Evolutionary conservation across 2,797 vertebrate species (phyloP).

Genomic region (Neopelma chrysocephalum): DNA sequence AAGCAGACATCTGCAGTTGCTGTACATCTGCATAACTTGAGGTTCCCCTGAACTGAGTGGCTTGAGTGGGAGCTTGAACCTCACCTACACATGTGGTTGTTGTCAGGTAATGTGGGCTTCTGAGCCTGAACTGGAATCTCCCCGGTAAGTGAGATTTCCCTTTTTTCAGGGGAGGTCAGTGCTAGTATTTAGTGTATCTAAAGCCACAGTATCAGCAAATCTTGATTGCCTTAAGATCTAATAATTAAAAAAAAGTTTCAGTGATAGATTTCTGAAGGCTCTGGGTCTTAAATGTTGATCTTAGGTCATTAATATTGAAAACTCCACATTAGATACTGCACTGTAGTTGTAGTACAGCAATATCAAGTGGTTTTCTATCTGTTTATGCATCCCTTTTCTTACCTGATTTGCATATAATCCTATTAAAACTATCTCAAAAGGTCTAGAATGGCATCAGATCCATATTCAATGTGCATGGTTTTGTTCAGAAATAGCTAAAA

Average conservation of each 20-base stretch:
- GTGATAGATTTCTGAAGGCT: not conserved
- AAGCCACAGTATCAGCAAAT: not conserved
- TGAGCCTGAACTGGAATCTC: not conserved
- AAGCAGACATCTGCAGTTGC: not conserved
- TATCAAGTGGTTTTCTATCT: not conserved
- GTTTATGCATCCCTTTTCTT: not conserved
- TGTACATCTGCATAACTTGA: not conserved
- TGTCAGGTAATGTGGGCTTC: not conserved
- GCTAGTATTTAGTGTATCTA: not conserved
- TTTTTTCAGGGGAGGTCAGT: not conserved
- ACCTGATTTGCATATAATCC: not conserved
- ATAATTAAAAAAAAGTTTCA: not conserved
- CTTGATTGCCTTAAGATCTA: not conserved
- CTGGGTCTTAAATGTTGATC: not conserved
- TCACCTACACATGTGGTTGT: fast-evolving
- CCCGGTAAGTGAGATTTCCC: too few species aligned
- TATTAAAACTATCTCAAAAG: not conserved
- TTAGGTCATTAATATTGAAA: not conserved
- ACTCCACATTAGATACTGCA: not conserved
- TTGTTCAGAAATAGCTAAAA: not conserved
- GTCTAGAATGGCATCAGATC: not conserved
- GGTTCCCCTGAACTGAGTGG: not conserved
- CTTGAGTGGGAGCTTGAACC: not conserved
- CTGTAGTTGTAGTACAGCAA: not conserved
- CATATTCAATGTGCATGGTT: not conserved